Evolutionary conservation across 1,140 invertebrate species (phyloP).

Genomic region (Schlechtendalia chinensis): DNA sequence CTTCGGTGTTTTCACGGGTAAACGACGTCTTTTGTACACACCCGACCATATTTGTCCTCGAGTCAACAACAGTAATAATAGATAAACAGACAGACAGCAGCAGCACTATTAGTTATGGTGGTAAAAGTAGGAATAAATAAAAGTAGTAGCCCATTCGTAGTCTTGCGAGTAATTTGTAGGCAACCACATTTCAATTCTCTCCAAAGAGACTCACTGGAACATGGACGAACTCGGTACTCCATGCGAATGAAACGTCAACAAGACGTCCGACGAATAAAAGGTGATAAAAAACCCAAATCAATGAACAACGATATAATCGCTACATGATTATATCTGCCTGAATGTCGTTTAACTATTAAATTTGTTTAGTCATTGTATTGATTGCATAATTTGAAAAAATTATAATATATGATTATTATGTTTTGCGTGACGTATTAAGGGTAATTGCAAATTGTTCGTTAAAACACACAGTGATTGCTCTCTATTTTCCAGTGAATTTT

Average conservation of each 20-base stretch:
- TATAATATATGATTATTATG: not conserved
- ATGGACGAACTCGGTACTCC: not conserved
- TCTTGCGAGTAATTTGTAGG: conserved; percentile 41
- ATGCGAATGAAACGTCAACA: not conserved
- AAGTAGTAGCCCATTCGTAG: not conserved
- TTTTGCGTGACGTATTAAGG: too few species aligned
- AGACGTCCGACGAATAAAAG: not conserved
- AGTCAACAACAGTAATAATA: not conserved
- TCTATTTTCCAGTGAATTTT: not conserved
- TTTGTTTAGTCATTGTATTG: too few species aligned
- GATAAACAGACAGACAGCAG: not conserved
- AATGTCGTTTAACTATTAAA: too few species aligned
- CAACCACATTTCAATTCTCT: conserved; percentile 38
- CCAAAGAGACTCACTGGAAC: conserved; percentile 23
- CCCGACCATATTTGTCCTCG: not conserved
- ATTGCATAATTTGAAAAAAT: too few species aligned
- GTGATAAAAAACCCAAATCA: not conserved
- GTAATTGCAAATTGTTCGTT: not conserved
- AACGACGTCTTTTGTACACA: conserved; percentile 17
- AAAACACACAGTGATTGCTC: not conserved
- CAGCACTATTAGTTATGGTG: not conserved
- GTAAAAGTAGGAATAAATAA: not conserved
- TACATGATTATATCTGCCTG: too few species aligned
- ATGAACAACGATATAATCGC: too few species aligned
- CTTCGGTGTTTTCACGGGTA: conserved; percentile 11